Percentiles rank a stretch among this genome's conserved stretches.
These are phyloP conservation scores for Halictus quadricinctus DNA, from an alignment of 2,888 invertebrate species.

Conservation along the genomic window DNA sequence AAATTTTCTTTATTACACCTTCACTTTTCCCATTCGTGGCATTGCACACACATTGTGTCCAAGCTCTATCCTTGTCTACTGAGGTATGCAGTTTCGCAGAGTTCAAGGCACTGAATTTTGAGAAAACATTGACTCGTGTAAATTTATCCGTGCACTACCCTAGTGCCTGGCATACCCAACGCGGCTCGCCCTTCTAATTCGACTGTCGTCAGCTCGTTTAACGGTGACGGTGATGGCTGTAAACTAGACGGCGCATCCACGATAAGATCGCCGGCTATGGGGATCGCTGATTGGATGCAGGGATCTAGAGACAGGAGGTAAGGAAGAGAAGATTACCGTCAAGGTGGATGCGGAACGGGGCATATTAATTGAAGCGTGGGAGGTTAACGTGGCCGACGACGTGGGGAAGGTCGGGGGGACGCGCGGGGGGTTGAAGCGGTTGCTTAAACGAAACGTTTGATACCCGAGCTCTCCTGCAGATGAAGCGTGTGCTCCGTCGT, in stretches of 20 bases:
- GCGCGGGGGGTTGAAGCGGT: slow-evolving; percentile 23
- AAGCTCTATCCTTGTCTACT: not conserved
- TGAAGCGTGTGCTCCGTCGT: slow-evolving; percentile 35
- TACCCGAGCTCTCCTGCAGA: slow-evolving; percentile 50
- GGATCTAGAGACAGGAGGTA: slow-evolving; percentile 33
- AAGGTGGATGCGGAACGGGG: slow-evolving; percentile 43
- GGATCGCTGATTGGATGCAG: slow-evolving; percentile 63
- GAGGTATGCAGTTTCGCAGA: not conserved
- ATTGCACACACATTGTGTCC: too few relatives aligned
- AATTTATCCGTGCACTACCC: not conserved
- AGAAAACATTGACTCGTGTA: not conserved
- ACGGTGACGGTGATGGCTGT: slow-evolving; percentile 53
- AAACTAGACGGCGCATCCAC: slow-evolving; percentile 54
- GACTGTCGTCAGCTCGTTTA: slow-evolving; percentile 64
- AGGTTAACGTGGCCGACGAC: slow-evolving; percentile 42
- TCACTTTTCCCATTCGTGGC: not conserved
- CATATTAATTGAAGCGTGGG: slow-evolving; percentile 66
- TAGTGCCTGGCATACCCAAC: not conserved
- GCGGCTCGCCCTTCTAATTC: slow-evolving; percentile 53
- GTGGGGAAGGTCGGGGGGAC: not conserved
- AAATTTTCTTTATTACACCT: not conserved
- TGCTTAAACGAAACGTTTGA: slow-evolving; percentile 63
- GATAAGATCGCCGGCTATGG: slow-evolving; percentile 49
- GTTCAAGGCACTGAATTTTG: too few relatives aligned
- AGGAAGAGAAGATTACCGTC: slow-evolving; percentile 67